These are phyloP conservation scores for Rhyzopertha dominica DNA, from an alignment of 1,140 invertebrate genomes.

Conservation along the genomic window DNA sequence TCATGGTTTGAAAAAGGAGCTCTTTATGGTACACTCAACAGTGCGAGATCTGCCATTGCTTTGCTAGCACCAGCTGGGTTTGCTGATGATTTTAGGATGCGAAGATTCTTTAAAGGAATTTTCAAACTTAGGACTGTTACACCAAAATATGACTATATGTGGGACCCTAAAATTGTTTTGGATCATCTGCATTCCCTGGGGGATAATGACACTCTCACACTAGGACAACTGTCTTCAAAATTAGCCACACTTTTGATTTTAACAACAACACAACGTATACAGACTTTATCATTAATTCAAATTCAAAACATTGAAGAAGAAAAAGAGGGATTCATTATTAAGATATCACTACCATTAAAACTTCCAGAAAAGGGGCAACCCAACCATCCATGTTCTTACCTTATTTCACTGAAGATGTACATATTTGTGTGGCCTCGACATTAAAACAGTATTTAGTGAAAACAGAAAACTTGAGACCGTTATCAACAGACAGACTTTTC, in stretches of 20 bases:
- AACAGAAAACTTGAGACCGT: too few species aligned
- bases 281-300: too few species aligned
- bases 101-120: slow-evolving; percentile 13
- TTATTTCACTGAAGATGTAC: too few species aligned
- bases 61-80: slow-evolving; percentile 1
- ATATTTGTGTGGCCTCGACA: too few species aligned
- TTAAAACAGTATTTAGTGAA: too few species aligned
- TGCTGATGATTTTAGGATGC: slow-evolving; percentile 9
- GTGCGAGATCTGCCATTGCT: slow-evolving; percentile 6
- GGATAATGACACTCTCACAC: neutral
- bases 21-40: slow-evolving; percentile 7
- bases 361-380: too few species aligned
- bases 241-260: slow-evolving; percentile 5
- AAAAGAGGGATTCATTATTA: slow-evolving; percentile 6
- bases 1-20: slow-evolving; percentile 15
- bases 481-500: too few species aligned
- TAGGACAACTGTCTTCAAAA: slow-evolving; percentile 10
- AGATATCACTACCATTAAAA: slow-evolving; percentile 13
- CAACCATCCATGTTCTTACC: too few species aligned
- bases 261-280: slow-evolving; percentile 8
- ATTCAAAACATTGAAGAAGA: neutral
- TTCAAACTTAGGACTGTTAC: slow-evolving; percentile 2
- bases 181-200: slow-evolving; percentile 2
- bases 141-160: slow-evolving; percentile 14
- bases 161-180: slow-evolving; percentile 9